phyloP scores from a whole-genome alignment of 2,888 invertebrate genomes.

The Heliconius hortense region DNA sequence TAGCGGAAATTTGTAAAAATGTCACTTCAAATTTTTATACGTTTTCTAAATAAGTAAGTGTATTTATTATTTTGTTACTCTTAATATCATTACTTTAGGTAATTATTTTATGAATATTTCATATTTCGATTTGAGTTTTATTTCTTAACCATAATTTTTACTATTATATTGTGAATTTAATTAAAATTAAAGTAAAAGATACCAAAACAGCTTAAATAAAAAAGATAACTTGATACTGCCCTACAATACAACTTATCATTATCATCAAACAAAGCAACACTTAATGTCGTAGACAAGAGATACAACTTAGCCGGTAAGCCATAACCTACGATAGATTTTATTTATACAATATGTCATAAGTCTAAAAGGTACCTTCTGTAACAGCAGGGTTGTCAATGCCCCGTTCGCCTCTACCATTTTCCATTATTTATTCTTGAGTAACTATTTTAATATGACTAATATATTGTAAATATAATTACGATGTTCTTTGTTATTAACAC shows the following conservation, averaged over 20 bases:
- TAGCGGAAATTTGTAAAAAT: too few species aligned
- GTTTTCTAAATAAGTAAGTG: too few species aligned
- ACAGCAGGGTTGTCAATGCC: constrained; percentile 62
- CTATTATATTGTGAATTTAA: not conserved
- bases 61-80: too few species aligned
- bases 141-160: not conserved
- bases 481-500: constrained; percentile 60
- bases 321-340: constrained; percentile 53
- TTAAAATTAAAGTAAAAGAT: not conserved
- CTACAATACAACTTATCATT: not conserved
- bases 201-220: not conserved
- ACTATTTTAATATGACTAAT: not conserved
- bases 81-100: too few species aligned
- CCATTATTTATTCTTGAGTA: constrained; percentile 35
- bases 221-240: not conserved
- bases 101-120: too few species aligned
- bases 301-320: not conserved
- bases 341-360: constrained; percentile 51
- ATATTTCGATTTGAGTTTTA: not conserved
- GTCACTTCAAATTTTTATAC: too few species aligned
- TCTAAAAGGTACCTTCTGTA: constrained; percentile 63
- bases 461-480: constrained; percentile 32
- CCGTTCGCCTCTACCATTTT: constrained; percentile 34
- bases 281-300: constrained; percentile 3
- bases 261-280: not conserved